phyloP scores from a whole-genome alignment of 2,888 invertebrate species.

The Aleiodes leptofemur region DNA sequence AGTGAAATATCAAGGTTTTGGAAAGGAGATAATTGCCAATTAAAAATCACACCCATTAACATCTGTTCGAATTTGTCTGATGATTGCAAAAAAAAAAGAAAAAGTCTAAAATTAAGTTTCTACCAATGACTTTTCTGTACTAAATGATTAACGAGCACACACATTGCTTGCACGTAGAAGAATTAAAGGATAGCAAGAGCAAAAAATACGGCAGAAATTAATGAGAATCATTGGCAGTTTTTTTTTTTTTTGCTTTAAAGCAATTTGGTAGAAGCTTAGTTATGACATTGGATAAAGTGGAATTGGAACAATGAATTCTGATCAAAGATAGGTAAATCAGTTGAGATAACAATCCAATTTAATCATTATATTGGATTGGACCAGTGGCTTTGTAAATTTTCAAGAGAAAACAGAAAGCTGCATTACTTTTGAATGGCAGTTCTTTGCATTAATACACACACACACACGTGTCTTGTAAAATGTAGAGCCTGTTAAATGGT shows the following conservation, averaged over 20 bases:
- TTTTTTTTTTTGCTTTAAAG: conserved; percentile 6
- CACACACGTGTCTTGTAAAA: not conserved
- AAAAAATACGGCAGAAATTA: not conserved
- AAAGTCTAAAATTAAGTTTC: too few relatives aligned
- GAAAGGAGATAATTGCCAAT: conserved; percentile 21
- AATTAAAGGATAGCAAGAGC: too few relatives aligned
- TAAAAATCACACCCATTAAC: conserved; percentile 8
- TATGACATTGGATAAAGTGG: not conserved
- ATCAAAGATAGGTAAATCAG: not conserved
- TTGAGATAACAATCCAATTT: not conserved
- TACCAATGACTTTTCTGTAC: not conserved
- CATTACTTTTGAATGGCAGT: conserved; percentile 11
- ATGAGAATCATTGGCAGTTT: not conserved
- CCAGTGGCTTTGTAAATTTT: conserved; percentile 3
- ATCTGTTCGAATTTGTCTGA: conserved; percentile 1
- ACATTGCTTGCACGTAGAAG: not conserved
- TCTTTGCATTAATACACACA: not conserved
- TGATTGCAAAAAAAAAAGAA: not conserved
- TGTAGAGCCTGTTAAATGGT: not conserved
- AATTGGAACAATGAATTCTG: conserved; percentile 5
- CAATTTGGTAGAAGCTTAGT: not conserved
- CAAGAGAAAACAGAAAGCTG: not conserved
- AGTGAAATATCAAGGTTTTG: not conserved
- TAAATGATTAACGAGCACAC: conserved; percentile 15
- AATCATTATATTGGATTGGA: conserved; percentile 6